Conservation (phyloP, 2,113 vertebrate species). For the Pao palembangensis region DNA sequence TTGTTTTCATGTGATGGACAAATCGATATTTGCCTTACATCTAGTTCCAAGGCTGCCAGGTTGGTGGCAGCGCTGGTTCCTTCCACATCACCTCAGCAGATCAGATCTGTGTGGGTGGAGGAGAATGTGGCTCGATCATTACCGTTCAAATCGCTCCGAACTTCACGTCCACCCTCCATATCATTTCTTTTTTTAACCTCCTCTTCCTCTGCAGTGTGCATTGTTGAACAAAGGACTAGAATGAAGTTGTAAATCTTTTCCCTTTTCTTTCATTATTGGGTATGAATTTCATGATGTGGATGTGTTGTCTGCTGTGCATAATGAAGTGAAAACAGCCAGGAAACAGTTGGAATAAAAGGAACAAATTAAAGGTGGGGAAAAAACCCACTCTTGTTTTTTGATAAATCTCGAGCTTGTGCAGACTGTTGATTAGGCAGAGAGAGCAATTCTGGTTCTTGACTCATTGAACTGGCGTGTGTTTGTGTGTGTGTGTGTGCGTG, state of each 20-base stretch:
- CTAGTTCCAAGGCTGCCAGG: slow-evolving; percentile 55
- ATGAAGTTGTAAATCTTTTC: slow-evolving; percentile 17
- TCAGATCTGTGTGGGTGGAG: slow-evolving; percentile 63
- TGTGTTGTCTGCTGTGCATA: slow-evolving; percentile 24
- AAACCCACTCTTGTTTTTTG: slow-evolving; percentile 32
- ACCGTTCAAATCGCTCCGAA: slow-evolving; percentile 32
- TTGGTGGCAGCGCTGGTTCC: slow-evolving; percentile 50
- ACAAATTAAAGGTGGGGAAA: slow-evolving; percentile 37
- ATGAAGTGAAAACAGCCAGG: slow-evolving; percentile 12
- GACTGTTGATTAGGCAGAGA: slow-evolving; percentile 54
- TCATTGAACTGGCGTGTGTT: slow-evolving; percentile 28
- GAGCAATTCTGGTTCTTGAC: slow-evolving; percentile 39
- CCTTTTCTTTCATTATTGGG: slow-evolving; percentile 12
- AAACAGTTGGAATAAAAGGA: slow-evolving; percentile 21
- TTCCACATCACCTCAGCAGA: slow-evolving; percentile 57
- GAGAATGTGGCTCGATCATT: slow-evolving; percentile 54
- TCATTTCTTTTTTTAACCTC: slow-evolving; percentile 26
- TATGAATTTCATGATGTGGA: slow-evolving; percentile 19
- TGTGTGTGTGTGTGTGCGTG: slow-evolving; percentile 41
- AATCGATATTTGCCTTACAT: slow-evolving; percentile 18
- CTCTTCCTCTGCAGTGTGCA: slow-evolving; percentile 13
- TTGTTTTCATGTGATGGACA: no score
- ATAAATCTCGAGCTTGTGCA: slow-evolving; percentile 37
- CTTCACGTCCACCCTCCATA: slow-evolving; percentile 27
- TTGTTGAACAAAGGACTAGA: slow-evolving; percentile 6